Evolutionary conservation across 2,797 vertebrate genomes (phyloP).

Genomic region (Lacerta bilineata): DNA sequence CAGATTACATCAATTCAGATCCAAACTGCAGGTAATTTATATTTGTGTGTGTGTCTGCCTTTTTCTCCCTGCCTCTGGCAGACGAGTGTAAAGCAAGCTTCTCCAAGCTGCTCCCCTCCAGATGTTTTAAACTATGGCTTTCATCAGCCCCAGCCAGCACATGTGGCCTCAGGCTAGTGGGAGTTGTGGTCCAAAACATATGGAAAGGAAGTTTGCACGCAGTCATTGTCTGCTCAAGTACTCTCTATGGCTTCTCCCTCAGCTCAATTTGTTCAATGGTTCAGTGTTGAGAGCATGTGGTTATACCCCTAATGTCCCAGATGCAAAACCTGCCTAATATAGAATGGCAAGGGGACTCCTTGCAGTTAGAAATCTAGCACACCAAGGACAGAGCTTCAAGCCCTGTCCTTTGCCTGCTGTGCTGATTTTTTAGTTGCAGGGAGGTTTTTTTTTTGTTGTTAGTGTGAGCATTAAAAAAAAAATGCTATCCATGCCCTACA

Average conservation of each 20-base stretch:
- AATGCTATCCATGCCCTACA: neutral
- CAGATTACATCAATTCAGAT: slow-evolving; percentile 70
- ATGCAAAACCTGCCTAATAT: neutral
- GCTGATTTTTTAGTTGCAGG: no score
- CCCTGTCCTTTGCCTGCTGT: no score
- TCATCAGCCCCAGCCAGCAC: no score
- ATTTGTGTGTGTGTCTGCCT: neutral
- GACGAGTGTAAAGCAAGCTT: no score
- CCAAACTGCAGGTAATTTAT: neutral
- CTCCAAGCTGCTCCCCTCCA: neutral
- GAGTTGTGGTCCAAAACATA: no score
- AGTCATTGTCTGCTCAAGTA: no score
- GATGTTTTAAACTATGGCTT: no score
- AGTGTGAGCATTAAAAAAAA: neutral
- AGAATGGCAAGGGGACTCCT: no score
- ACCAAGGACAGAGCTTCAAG: neutral
- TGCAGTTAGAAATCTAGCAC: neutral
- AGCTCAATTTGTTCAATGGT: neutral
- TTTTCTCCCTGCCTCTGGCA: no score
- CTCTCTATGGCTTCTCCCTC: neutral
- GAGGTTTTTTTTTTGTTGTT: neutral
- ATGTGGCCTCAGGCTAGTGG: no score
- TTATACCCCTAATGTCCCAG: neutral
- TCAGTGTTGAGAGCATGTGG: neutral
- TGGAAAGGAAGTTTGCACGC: no score